Base-by-base conservation (phyloP, 2,797 vertebrate species). In the Tachyglossus aculeatus region DNA sequence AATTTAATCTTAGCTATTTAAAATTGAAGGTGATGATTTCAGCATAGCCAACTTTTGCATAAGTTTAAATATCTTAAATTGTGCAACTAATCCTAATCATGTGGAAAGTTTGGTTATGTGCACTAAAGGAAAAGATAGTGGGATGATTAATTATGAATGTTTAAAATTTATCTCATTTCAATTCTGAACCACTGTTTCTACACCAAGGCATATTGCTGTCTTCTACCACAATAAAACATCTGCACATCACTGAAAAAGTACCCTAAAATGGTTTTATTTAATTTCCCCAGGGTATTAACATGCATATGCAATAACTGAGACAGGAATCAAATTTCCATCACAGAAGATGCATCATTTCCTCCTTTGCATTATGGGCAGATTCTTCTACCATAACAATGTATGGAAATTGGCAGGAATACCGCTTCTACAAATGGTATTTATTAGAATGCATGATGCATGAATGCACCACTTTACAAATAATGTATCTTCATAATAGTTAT, bases 301-400 rank as follows among this genome's bases (percentile, higher is more conserved):
- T 38, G 13, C 12, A 73, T 69, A 57, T 41, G 19, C 3, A 81
- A 67, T 51, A 81, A 70, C 9, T 21, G 36, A 79, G 15, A 33
- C 16, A 62, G 25, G 69, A 78, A 67, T 56, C 19, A 53, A 18
- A 29, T 83, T 79, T 78, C 52, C 31, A 66, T 39, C 41, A 57
- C 21, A 74, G 54, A 80, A 58, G 25, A 31, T 12, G 54, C 14
- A 62, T 31, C 15, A 59, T 58, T 47, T 66, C 24, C 32, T 68
- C 25, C 52, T 76, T 62, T 72, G 19, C 7, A 37, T 38, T 45
- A 43, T 60, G 38, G 5, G 10, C 24, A 44, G 0, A 37, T 40
- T 74, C 0, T 71, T 78, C 53, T 55, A n/a, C 27, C 13, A 55
- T 40, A 34, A 41, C 19, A 7, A 24, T 31, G 21, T 57, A 45